Conservation (phyloP, 2,888 invertebrate genomes). For the Apocheima hispidaria region DNA sequence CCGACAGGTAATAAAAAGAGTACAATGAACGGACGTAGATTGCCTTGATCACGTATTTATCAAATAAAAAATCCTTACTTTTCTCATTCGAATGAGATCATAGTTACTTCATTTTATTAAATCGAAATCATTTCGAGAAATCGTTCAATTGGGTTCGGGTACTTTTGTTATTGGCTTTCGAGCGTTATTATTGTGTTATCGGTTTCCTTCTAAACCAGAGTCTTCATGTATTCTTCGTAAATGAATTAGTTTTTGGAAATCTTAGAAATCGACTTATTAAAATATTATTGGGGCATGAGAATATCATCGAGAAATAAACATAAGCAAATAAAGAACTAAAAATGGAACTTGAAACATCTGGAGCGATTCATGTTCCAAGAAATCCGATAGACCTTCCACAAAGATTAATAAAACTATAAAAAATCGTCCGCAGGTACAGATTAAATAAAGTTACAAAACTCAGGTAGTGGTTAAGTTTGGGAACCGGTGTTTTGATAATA, state of each 20-base stretch:
- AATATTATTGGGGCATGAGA: neutral
- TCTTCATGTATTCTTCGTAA: neutral
- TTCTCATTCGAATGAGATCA: slow-evolving; percentile 48
- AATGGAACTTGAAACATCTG: too few relatives aligned
- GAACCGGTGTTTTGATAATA: slow-evolving; percentile 74
- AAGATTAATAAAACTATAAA: slow-evolving; percentile 43
- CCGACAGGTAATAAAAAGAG: slow-evolving; percentile 66
- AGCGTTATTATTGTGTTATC: slow-evolving; percentile 15
- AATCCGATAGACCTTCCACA: neutral
- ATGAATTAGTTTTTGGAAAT: slow-evolving; percentile 5
- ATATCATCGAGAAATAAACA: neutral
- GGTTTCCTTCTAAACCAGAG: slow-evolving; percentile 3
- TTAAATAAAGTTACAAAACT: neutral
- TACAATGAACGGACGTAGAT: slow-evolving; percentile 78
- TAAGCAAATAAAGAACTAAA: too few relatives aligned
- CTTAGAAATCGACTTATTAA: neutral
- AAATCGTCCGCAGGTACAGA: slow-evolving; percentile 26
- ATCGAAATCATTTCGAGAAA: slow-evolving; percentile 19
- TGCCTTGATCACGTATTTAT: slow-evolving; percentile 73
- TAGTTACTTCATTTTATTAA: slow-evolving; percentile 38
- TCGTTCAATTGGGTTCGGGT: slow-evolving; percentile 18
- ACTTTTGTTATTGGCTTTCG: slow-evolving; percentile 21
- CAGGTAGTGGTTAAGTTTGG: slow-evolving; percentile 63
- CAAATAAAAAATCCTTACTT: slow-evolving; percentile 47
- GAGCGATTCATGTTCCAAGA: slow-evolving; percentile 9